Evolutionary conservation across 2,113 vertebrate species (phyloP).

Genomic region (Mustela nigripes): DNA sequence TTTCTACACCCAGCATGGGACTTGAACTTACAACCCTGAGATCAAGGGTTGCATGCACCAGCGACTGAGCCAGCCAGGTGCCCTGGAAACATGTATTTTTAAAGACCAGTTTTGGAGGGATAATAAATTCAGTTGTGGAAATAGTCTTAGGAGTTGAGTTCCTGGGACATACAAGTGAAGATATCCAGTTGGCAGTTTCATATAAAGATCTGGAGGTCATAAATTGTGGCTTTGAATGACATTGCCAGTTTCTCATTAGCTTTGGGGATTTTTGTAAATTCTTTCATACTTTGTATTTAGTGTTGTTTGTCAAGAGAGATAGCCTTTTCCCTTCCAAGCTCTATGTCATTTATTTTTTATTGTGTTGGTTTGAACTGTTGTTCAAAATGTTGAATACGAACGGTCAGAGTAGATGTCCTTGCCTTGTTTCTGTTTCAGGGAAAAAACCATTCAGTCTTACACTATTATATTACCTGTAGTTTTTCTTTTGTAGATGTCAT

Average conservation of each 20-base stretch:
- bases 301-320: background rate
- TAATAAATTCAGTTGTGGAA: background rate
- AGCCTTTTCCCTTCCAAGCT: background rate
- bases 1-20: no score
- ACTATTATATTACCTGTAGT: background rate
- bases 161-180: background rate
- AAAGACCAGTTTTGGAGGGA: background rate
- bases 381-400: background rate
- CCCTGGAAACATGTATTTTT: background rate
- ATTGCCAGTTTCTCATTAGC: background rate
- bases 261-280: background rate
- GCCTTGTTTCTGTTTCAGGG: background rate
- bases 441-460: background rate
- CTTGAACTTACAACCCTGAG: no score
- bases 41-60: no score
- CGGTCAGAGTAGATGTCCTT: background rate
- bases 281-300: background rate
- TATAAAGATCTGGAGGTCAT: background rate
- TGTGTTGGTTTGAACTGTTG: background rate
- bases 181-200: background rate
- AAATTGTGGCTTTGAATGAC: background rate
- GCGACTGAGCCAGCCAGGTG: background rate
- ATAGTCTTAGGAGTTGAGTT: background rate
- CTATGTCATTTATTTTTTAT: background rate
- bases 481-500: background rate